Base-by-base conservation (phyloP, 2,888 invertebrate genomes). In the Epiblema foenella region DNA sequence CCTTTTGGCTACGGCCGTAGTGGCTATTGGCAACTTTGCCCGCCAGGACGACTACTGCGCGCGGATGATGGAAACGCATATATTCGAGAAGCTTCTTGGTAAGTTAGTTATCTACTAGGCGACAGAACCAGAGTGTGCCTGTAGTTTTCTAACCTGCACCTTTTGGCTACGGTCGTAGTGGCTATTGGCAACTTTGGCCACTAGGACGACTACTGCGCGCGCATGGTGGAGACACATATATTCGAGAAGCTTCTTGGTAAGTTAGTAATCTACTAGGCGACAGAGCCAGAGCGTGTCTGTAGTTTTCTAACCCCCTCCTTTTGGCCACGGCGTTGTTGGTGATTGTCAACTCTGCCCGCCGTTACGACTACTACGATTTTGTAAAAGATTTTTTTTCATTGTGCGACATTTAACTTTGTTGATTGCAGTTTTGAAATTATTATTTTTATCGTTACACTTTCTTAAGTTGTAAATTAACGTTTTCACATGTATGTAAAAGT, bases 131-230 rank as follows among this genome's bases (percentile, higher is more conserved):
- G n/a, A n/a, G n/a, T 94, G 42, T 98, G 98, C 98, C 90, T 98
- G 75, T 95, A 96, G 72, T 95, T 95, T 0, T 88, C 94, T 24
- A 96, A 97, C 83, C 95, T 95, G 74, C 96, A 97, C 85, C 91
- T 98, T 24, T 93, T 97, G 80, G 95, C 96, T 15, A 96, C 98
- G 0, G 98, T 97, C 0, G 96, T 98, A 4, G 91, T 98, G 75
- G 97, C 98, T 0, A 94, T 98, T 76, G 98, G 98, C 1, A 98
- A 98, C 93, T 98, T 98, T 88, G 98, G 98, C 0, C 94, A 98
- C 56, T 96, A 96, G 76, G 98, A 98, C 83, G 95, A 95, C 52
- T 97, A 98, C 85, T 98, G 98, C 84, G 95, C 95, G 62, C 95
- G 96, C 74, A 97, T 98, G 96, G 97, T 98, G 79, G 94, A 96